phyloP scores from a whole-genome alignment of 2,797 vertebrate species.

The Epinephelus coioides region DNA sequence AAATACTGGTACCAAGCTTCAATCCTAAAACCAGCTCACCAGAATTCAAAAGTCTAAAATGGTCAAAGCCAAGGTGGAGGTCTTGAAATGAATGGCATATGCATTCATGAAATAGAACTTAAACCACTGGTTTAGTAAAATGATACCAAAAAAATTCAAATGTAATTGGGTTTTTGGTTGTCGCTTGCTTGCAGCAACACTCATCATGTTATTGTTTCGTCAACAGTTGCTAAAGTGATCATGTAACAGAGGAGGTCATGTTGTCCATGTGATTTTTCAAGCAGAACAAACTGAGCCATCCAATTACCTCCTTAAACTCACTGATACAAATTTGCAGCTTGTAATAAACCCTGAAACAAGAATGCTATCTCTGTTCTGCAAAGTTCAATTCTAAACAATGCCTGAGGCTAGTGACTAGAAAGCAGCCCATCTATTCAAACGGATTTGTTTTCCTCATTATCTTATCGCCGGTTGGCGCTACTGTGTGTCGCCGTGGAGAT shows the following conservation, averaged over 20 bases:
- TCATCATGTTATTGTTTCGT: constrained; percentile 27
- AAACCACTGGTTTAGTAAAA: neutral
- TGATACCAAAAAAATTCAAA: neutral
- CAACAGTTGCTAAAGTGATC: constrained; percentile 47
- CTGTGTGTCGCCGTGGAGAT: constrained; percentile 77
- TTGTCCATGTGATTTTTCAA: constrained; percentile 41
- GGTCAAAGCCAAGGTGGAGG: neutral
- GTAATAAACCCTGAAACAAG: constrained; percentile 63
- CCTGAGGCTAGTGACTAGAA: constrained; percentile 50
- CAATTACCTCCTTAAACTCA: constrained; percentile 48
- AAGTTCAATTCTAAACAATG: constrained; percentile 70
- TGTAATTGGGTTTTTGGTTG: neutral
- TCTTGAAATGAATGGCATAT: neutral
- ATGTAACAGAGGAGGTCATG: constrained; percentile 49
- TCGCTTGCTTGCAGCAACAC: constrained; percentile 26
- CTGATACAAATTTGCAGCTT: constrained; percentile 44
- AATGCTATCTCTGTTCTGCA: constrained; percentile 76
- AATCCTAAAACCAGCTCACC: neutral
- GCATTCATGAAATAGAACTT: neutral
- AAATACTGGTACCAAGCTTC: neutral
- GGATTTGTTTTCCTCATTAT: constrained; percentile 85
- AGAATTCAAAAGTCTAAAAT: neutral
- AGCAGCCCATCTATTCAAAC: constrained; percentile 73
- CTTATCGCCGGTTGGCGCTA: constrained; percentile 78
- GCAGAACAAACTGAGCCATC: constrained; percentile 43